Evolutionary conservation across 2,113 vertebrate genomes (phyloP).

Genomic region (Pomatostomus ruficeps): DNA sequence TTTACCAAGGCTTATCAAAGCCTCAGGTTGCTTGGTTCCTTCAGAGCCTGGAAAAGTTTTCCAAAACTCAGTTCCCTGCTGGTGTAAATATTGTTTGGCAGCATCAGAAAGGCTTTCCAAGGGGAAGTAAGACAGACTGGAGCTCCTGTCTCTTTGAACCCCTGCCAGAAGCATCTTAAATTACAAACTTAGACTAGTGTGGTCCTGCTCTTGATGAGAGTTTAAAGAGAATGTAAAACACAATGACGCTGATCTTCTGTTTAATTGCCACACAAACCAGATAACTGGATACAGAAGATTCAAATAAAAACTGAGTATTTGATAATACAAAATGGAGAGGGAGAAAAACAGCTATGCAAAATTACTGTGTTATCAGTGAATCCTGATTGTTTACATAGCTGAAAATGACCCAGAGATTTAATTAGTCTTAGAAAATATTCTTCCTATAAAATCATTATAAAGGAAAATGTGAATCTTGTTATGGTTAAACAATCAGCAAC

Average conservation of each 20-base stretch:
- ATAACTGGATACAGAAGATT: not conserved
- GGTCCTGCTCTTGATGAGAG: not conserved
- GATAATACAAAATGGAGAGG: not conserved
- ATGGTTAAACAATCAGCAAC: not conserved
- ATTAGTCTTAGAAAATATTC: not conserved
- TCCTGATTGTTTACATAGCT: not conserved
- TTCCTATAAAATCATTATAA: not conserved
- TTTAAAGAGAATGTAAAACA: not conserved
- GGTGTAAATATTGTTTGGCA: not conserved
- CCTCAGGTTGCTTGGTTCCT: not conserved
- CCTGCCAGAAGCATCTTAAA: not conserved
- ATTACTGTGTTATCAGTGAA: not conserved
- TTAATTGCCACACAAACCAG: not conserved
- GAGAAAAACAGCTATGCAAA: not conserved
- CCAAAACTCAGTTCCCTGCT: not conserved
- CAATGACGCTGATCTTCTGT: not conserved
- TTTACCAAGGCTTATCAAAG: not conserved
- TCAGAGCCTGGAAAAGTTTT: not conserved
- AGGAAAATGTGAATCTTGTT: not conserved
- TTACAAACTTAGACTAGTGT: not conserved
- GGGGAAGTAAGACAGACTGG: not conserved
- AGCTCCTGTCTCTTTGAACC: slow-evolving; percentile 18
- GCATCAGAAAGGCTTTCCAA: not conserved
- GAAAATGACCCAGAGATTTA: not conserved
- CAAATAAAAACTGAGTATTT: not conserved